Percentiles rank a stretch among this genome's conserved stretches.
phyloP scores from a whole-genome alignment of 2,888 invertebrate genomes.

The Eumacrocentrus americanus region DNA sequence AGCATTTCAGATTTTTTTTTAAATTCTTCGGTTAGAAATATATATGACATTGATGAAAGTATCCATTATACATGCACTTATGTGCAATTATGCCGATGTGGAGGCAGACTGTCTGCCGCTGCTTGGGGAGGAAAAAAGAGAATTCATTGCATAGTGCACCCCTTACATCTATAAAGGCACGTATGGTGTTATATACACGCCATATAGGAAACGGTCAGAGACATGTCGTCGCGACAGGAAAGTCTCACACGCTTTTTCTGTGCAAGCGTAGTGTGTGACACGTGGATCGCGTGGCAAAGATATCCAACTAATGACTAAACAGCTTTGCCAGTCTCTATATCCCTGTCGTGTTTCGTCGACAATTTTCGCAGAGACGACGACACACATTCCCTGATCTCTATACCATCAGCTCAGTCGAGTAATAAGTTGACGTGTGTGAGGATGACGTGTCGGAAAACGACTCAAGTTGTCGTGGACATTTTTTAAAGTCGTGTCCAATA shows the following conservation, averaged over 20 bases:
- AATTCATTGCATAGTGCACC: background rate
- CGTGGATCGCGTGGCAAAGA: constrained; percentile 37
- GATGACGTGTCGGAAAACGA: background rate
- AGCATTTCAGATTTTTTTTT: constrained; percentile 20
- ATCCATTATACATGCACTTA: constrained; percentile 32
- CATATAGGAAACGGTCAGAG: constrained; percentile 25
- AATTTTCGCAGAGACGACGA: constrained; percentile 1
- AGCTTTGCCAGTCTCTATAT: constrained; percentile 11
- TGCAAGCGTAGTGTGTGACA: constrained; percentile 14
- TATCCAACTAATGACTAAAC: constrained; percentile 30
- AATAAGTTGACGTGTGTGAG: background rate
- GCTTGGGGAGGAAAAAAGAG: constrained; percentile 21
- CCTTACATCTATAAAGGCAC: constrained; percentile 15
- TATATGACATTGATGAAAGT: constrained; percentile 24
- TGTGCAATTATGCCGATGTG: constrained; percentile 43
- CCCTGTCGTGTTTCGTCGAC: constrained; percentile 4
- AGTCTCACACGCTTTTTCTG: constrained; percentile 34
- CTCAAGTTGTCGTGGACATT: background rate
- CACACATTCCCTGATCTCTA: background rate
- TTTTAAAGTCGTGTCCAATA: background rate
- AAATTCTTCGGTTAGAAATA: constrained; percentile 15
- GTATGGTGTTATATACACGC: constrained; percentile 29
- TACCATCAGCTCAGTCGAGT: background rate
- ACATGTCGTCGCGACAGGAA: constrained; percentile 40
- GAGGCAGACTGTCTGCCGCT: constrained; percentile 45